Percentiles rank a stretch among this genome's conserved stretches.
These are phyloP conservation scores for Mellilla xanthometata DNA, from an alignment of 2,888 invertebrate genomes.

Conservation along the genomic window DNA sequence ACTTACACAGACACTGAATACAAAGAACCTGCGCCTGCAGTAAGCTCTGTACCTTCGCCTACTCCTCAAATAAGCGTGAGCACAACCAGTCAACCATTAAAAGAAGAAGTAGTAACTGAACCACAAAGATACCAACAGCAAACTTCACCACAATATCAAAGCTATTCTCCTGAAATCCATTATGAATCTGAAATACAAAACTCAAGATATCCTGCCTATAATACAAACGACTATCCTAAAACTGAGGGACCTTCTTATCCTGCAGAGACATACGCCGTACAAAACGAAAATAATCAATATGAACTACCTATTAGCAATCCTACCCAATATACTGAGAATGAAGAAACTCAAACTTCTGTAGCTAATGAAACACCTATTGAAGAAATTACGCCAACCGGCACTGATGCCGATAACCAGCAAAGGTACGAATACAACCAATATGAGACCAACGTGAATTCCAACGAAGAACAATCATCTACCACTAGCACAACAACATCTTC, in stretches of 20 bases:
- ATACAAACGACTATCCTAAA: constrained; percentile 53
- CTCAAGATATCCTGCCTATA: constrained; percentile 54
- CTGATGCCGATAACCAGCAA: constrained; percentile 44
- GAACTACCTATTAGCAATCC: constrained; percentile 22
- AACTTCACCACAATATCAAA: constrained; percentile 61
- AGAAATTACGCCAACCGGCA: constrained; percentile 35
- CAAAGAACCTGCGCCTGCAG: constrained; percentile 55
- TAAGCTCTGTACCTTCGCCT: constrained; percentile 35
- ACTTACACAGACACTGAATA: constrained; percentile 62
- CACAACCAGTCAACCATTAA: constrained; percentile 38
- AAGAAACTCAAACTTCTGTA: constrained; percentile 43
- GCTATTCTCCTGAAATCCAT: constrained; percentile 69
- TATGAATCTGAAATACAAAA: constrained; percentile 59
- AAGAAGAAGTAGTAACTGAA: constrained; percentile 50
- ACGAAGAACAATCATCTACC: constrained; percentile 40
- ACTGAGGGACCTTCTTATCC: constrained; percentile 32
- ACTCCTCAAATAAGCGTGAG: constrained; percentile 38
- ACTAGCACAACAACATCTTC: constrained; percentile 58
- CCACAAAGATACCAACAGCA: constrained; percentile 51
- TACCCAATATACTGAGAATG: constrained; percentile 42
- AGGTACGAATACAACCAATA: constrained; percentile 53
- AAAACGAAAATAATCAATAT: constrained; percentile 25
- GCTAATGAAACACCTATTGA: constrained; percentile 44
- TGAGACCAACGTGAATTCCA: constrained; percentile 43
- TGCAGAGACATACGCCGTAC: constrained; percentile 33